A percentile compares a stretch with the other conserved stretches of the same genome.
Evolutionary conservation across 2,797 vertebrate genomes (phyloP).

Genomic region (Helostoma temminkii): DNA sequence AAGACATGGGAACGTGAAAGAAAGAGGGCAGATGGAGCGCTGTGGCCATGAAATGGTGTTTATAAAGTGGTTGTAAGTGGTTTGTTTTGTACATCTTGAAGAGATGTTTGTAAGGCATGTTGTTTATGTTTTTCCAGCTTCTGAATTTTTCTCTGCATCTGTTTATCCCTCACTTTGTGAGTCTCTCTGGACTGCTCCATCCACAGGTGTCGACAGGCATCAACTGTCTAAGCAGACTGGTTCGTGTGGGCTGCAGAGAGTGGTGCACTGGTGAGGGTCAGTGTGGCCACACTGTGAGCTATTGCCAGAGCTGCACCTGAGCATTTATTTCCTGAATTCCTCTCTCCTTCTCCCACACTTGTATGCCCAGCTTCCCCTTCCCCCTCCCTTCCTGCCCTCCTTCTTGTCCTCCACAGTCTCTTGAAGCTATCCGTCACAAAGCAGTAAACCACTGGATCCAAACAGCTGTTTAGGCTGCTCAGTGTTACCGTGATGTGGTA

Average conservation of each 20-base stretch:
- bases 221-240: constrained; percentile 13
- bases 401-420: constrained; percentile 77
- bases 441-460: constrained; percentile 97
- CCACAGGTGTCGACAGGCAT: neutral
- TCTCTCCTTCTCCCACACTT: constrained; percentile 53
- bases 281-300: constrained; percentile 64
- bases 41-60: neutral
- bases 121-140: neutral
- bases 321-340: constrained; percentile 51
- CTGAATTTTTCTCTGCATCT: neutral
- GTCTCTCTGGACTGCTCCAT: constrained; percentile 23
- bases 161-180: neutral
- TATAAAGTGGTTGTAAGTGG: neutral
- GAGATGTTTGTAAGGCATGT: neutral
- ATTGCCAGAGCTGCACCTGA: constrained; percentile 72
- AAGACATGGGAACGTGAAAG: neutral
- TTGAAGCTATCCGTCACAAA: constrained; percentile 96
- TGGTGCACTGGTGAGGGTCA: constrained; percentile 64
- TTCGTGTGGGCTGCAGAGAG: constrained; percentile 32
- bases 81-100: neutral
- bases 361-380: constrained; percentile 43
- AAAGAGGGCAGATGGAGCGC: neutral
- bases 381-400: constrained; percentile 57
- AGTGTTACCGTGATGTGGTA: constrained; percentile 94
- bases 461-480: constrained; percentile 96